Percentiles rank a stretch among this genome's conserved stretches.
Conservation (phyloP, 2,888 invertebrate species). For the Sisyra nigra region DNA sequence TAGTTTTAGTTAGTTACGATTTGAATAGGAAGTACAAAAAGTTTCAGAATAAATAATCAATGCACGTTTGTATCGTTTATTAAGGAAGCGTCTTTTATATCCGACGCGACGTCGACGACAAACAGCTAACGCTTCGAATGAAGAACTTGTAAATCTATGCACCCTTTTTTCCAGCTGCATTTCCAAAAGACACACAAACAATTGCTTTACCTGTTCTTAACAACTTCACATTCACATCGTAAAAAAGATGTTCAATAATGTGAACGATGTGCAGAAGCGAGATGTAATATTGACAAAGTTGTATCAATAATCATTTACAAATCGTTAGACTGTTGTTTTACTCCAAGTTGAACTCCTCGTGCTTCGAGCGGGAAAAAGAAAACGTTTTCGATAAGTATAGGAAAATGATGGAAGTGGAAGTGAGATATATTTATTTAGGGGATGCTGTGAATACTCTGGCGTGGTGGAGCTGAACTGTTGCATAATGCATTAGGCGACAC, state of each 20-base stretch:
- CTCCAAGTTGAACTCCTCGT: neutral
- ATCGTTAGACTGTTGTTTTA: neutral
- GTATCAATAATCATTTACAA: too few species aligned
- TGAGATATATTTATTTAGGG: neutral
- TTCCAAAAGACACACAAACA: slow-evolving; percentile 13
- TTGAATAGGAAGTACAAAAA: too few species aligned
- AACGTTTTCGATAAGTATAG: neutral
- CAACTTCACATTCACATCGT: neutral
- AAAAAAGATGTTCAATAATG: neutral
- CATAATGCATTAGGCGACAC: slow-evolving; percentile 4
- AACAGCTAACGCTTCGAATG: too few species aligned
- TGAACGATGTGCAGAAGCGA: neutral
- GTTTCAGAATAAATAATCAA: too few species aligned
- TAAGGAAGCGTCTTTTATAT: too few species aligned
- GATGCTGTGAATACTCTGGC: neutral
- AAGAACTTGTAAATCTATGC: slow-evolving; percentile 25
- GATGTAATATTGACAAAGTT: neutral
- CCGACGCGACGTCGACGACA: too few species aligned
- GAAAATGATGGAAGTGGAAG: neutral
- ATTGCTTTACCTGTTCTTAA: slow-evolving; percentile 18
- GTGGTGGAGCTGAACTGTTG: slow-evolving; percentile 2
- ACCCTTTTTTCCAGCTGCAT: slow-evolving; percentile 18
- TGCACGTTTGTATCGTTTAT: too few species aligned
- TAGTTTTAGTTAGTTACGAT: too few species aligned
- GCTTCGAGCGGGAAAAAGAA: neutral